Conservation (phyloP, 2,888 invertebrate species). For the Melanargia galathea region DNA sequence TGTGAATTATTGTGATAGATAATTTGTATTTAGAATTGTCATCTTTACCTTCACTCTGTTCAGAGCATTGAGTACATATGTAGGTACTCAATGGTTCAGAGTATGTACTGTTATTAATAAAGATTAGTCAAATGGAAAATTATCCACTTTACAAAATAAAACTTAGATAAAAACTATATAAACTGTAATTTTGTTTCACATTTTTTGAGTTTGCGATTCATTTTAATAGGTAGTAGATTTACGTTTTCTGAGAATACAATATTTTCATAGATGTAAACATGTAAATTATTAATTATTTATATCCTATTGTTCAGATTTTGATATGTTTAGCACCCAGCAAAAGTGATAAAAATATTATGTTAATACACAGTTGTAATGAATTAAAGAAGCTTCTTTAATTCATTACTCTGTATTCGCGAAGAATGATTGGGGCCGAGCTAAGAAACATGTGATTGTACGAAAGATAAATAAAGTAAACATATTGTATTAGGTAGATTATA, state of each 20-base stretch:
- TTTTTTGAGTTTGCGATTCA: not conserved
- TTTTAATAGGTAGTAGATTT: not conserved
- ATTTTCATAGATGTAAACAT: not conserved
- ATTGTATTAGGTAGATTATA: conserved; percentile 9
- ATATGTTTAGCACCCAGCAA: not conserved
- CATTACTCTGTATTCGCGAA: not conserved
- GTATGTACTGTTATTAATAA: too few species aligned
- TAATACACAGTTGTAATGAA: not conserved
- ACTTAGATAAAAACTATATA: too few species aligned
- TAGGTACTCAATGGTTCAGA: too few species aligned
- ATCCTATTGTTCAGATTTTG: not conserved
- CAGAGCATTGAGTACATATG: too few species aligned
- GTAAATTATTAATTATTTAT: not conserved
- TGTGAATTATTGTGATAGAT: too few species aligned
- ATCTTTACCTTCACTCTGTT: too few species aligned
- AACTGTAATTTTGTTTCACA: too few species aligned
- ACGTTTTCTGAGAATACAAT: not conserved
- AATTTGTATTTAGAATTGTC: too few species aligned
- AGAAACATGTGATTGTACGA: conserved; percentile 2
- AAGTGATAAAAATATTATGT: not conserved
- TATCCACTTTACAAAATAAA: too few species aligned
- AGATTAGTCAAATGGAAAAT: too few species aligned
- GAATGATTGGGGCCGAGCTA: not conserved
- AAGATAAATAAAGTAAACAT: conserved; percentile 10
- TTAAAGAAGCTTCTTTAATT: not conserved